phyloP scores from a whole-genome alignment of 1,140 invertebrate genomes.

The Magallana gigas region DNA sequence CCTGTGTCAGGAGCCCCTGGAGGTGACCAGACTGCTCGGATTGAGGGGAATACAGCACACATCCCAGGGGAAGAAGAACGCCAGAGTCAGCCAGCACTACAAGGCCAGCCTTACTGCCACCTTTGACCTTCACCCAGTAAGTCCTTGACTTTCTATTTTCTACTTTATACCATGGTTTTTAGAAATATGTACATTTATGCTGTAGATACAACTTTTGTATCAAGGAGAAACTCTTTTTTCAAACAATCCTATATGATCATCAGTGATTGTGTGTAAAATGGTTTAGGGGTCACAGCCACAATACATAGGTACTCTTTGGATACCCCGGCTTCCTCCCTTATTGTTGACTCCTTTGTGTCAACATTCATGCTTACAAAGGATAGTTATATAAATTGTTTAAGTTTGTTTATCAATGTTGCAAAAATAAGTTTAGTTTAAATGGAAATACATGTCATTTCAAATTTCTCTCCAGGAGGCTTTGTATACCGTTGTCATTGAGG shows the following conservation, averaged over 20 bases:
- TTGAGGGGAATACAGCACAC: slow-evolving; percentile 79
- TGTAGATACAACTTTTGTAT: background rate
- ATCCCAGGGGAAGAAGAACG: slow-evolving; percentile 77
- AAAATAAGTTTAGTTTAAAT: background rate
- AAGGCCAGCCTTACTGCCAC: slow-evolving; percentile 85
- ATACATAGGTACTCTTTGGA: too few species aligned
- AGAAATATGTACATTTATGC: background rate
- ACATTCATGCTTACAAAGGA: background rate
- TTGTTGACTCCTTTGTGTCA: too few species aligned
- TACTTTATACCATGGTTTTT: background rate
- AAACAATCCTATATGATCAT: background rate
- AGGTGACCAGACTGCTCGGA: slow-evolving; percentile 84
- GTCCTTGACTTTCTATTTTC: slow-evolving; percentile 39
- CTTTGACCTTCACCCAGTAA: slow-evolving; percentile 83
- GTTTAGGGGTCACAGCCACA: too few species aligned
- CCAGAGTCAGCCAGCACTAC: slow-evolving; percentile 87
- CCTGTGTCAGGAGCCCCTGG: slow-evolving; percentile 81
- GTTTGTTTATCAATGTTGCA: too few species aligned
- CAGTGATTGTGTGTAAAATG: too few species aligned
- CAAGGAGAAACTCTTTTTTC: background rate
- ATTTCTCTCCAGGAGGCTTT: slow-evolving; percentile 79
- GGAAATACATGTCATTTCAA: background rate
- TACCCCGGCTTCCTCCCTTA: too few species aligned
- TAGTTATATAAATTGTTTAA: background rate
- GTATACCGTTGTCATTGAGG: slow-evolving; percentile 85